Conservation (phyloP, 2,888 invertebrate genomes). For the Latrodectus elegans region DNA sequence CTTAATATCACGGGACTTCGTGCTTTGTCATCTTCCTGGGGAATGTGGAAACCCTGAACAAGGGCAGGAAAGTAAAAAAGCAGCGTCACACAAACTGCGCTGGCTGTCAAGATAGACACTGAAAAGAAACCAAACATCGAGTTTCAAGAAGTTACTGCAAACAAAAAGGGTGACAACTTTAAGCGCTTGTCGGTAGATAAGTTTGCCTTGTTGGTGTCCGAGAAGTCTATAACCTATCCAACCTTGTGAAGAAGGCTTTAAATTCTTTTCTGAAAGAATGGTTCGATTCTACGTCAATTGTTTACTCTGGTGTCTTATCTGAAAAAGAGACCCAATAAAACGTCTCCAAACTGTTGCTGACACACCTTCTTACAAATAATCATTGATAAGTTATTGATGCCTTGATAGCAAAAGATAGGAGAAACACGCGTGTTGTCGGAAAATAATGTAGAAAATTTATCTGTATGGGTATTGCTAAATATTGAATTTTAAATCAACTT, state of each 20-base stretch:
- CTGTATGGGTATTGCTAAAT: too few relatives aligned
- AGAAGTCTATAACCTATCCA: neutral
- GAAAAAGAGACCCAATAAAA: neutral
- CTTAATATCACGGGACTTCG: constrained; percentile 39
- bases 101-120: neutral
- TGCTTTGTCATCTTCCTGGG: neutral
- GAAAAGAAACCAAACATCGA: constrained; percentile 18
- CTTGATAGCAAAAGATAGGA: too few relatives aligned
- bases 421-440: too few relatives aligned
- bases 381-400: neutral
- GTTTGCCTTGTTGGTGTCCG: neutral
- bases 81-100: constrained; percentile 19
- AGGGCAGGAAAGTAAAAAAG: neutral
- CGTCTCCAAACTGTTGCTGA: neutral
- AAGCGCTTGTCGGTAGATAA: neutral
- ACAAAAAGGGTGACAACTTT: neutral
- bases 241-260: constrained; percentile 20
- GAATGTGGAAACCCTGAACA: neutral
- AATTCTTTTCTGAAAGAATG: constrained; percentile 12
- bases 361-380: constrained; percentile 18
- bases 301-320: constrained; percentile 23
- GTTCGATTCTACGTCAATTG: constrained; percentile 43
- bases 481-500: too few relatives aligned
- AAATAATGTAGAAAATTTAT: too few relatives aligned
- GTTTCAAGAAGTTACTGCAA: neutral